Percentiles rank a stretch among this genome's conserved stretches.
These are phyloP conservation scores for Mastacembelus armatus DNA, from an alignment of 2,797 vertebrate genomes.

Conservation along the genomic window DNA sequence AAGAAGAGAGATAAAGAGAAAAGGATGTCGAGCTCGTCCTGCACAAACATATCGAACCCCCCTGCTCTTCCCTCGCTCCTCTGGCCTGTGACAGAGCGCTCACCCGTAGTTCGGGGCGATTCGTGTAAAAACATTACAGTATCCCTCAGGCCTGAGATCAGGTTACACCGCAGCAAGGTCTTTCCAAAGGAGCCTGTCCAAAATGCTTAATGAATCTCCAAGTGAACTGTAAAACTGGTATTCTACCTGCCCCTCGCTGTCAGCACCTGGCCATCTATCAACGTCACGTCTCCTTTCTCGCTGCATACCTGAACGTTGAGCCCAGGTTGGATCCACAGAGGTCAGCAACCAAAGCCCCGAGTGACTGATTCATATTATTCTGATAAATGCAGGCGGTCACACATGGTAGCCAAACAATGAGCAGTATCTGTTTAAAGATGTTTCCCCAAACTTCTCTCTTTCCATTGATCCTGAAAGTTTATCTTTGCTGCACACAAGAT, in stretches of 20 bases:
- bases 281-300: slow-evolving; percentile 49
- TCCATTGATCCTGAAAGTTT: too few species aligned
- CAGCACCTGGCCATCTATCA: slow-evolving; percentile 76
- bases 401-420: slow-evolving; percentile 50
- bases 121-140: slow-evolving; percentile 80
- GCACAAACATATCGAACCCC: slow-evolving; percentile 33
- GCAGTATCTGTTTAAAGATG: slow-evolving; percentile 43
- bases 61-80: slow-evolving; percentile 17
- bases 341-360: too few species aligned
- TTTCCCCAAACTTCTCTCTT: neutral
- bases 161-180: slow-evolving; percentile 55
- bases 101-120: slow-evolving; percentile 57
- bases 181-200: slow-evolving; percentile 73
- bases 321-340: slow-evolving; percentile 37
- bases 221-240: slow-evolving; percentile 80
- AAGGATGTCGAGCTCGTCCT: slow-evolving; percentile 68
- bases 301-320: slow-evolving; percentile 72
- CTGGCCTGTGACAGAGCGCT: slow-evolving; percentile 55
- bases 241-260: slow-evolving; percentile 75
- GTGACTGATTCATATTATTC: slow-evolving; percentile 52
- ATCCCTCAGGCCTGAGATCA: slow-evolving; percentile 64
- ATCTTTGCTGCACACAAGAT: too few species aligned
- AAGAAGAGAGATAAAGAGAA: slow-evolving; percentile 45
- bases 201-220: slow-evolving; percentile 78
- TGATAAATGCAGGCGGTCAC: slow-evolving; percentile 32